Evolutionary conservation across 2,113 vertebrate genomes (phyloP).

Genomic region (Zosterops pallidus): DNA sequence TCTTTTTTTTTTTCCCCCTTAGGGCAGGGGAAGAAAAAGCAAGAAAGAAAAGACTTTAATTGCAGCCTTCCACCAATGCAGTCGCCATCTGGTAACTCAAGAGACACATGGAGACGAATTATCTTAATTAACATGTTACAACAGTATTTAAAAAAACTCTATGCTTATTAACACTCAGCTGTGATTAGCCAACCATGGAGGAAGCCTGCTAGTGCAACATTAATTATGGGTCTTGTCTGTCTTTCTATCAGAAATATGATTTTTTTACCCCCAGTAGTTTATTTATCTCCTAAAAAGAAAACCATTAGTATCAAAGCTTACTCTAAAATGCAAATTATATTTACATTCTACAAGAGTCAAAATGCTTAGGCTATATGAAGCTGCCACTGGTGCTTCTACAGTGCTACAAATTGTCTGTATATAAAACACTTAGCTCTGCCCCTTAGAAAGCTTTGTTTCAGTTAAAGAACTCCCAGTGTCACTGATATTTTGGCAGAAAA

Average conservation of each 20-base stretch:
- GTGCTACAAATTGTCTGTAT: neutral
- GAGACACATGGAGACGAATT: slow-evolving; percentile 72
- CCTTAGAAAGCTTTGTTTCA: neutral
- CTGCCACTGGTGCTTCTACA: neutral
- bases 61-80: slow-evolving; percentile 73
- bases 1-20: neutral
- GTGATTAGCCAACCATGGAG: slow-evolving; percentile 57
- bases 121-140: slow-evolving; percentile 80
- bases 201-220: slow-evolving; percentile 38
- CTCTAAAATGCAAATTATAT: slow-evolving; percentile 31
- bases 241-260: slow-evolving; percentile 43
- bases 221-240: slow-evolving; percentile 57
- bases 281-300: slow-evolving; percentile 19
- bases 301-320: neutral
- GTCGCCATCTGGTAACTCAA: slow-evolving; percentile 76
- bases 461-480: neutral
- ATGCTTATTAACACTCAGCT: slow-evolving; percentile 68
- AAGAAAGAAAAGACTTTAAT: slow-evolving; percentile 74
- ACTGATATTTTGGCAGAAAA: neutral
- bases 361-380: slow-evolving; percentile 6
- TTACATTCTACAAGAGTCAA: slow-evolving; percentile 3
- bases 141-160: slow-evolving; percentile 63
- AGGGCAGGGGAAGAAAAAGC: slow-evolving; percentile 34
- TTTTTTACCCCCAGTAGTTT: neutral
- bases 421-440: neutral